These are phyloP conservation scores for Heliconius ismenius DNA, from an alignment of 2,888 invertebrate genomes.

Conservation along the genomic window DNA sequence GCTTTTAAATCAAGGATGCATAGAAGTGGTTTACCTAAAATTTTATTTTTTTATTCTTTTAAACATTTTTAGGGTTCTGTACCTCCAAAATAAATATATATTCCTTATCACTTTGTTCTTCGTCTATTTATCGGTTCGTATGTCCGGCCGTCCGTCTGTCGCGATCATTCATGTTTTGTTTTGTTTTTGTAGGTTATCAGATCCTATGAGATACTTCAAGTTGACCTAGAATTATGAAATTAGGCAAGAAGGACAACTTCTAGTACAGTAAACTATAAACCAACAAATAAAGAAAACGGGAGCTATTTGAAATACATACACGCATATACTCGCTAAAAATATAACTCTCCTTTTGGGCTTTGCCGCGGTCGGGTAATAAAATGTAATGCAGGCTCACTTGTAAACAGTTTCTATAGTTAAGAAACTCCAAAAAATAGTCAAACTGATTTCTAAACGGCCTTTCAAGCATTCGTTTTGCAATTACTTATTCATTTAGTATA, in stretches of 20 bases:
- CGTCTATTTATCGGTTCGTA: background rate
- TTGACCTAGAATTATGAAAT: no score
- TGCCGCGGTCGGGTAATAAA: background rate
- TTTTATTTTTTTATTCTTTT: background rate
- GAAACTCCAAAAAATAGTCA: background rate
- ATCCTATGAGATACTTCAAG: no score
- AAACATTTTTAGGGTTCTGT: background rate
- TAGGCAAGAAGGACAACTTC: no score
- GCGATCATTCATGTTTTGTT: background rate
- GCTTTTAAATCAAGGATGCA: background rate
- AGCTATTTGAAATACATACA: no score
- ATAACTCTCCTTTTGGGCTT: no score
- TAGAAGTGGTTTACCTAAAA: background rate
- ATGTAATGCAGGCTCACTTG: background rate
- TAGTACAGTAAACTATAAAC: no score
- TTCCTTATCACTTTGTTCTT: background rate
- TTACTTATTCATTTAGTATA: slow-evolving; percentile 7
- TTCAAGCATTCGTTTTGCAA: background rate
- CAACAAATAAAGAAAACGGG: no score
- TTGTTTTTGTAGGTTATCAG: no score
- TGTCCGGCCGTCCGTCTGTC: background rate
- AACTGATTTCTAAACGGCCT: slow-evolving; percentile 12
- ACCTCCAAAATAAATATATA: background rate
- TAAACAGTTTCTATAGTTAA: background rate
- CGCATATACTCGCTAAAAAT: no score